phyloP scores from a whole-genome alignment of 1,140 invertebrate genomes.

The Catajapyx aquilonaris region DNA sequence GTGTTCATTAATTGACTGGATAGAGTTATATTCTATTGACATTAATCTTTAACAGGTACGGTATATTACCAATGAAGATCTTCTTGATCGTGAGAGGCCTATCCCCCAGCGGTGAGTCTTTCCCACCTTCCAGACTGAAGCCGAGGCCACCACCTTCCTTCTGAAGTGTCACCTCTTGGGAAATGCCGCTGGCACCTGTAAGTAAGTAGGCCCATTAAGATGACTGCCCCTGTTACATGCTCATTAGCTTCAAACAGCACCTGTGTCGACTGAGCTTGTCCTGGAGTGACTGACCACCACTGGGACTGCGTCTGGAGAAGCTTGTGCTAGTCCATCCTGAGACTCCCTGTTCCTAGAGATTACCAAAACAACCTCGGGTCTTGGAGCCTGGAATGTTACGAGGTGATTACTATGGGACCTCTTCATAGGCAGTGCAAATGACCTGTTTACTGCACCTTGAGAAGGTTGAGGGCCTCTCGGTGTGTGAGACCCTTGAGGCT shows the following conservation, averaged over 20 bases:
- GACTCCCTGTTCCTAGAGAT: slow-evolving; percentile 21
- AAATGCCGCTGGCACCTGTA: slow-evolving; percentile 13
- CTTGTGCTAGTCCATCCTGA: slow-evolving; percentile 9
- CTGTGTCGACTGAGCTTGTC: too few species aligned
- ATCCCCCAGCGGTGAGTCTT: slow-evolving; percentile 69
- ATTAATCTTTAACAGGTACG: neutral
- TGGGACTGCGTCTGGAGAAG: slow-evolving; percentile 21
- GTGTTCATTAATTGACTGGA: neutral
- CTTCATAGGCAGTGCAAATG: too few species aligned
- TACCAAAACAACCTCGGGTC: slow-evolving; percentile 42
- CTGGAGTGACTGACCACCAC: too few species aligned
- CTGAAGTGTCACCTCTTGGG: slow-evolving; percentile 46
- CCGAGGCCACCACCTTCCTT: slow-evolving; percentile 78
- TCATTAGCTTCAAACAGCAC: too few species aligned
- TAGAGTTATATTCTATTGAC: neutral
- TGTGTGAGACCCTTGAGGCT: slow-evolving; percentile 60
- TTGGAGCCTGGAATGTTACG: slow-evolving; percentile 34
- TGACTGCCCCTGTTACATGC: too few species aligned
- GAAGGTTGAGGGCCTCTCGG: slow-evolving; percentile 55
- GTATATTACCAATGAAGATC: slow-evolving; percentile 61
- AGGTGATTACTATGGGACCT: too few species aligned
- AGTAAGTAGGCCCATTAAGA: too few species aligned
- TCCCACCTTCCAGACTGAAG: slow-evolving; percentile 79
- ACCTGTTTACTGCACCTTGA: too few species aligned
- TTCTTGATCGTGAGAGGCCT: slow-evolving; percentile 70